Conservation (phyloP, 2,113 vertebrate species). For the Seriola rivoliana region DNA sequence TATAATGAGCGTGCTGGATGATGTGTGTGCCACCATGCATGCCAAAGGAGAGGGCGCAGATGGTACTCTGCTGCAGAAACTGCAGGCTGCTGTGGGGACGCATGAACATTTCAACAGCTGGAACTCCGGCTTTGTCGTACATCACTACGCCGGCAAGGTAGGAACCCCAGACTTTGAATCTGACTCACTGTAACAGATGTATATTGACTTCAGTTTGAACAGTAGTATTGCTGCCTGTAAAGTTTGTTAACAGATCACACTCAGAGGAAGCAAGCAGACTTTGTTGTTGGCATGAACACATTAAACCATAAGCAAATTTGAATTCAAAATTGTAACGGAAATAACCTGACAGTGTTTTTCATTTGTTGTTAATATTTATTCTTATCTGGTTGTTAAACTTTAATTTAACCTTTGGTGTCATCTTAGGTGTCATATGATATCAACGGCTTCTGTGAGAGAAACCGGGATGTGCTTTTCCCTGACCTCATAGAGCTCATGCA, state of each 20-base stretch:
- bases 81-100: slow-evolving; percentile 91
- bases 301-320: not conserved
- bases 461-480: slow-evolving; percentile 94
- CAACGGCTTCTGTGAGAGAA: slow-evolving; percentile 94
- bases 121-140: slow-evolving; percentile 93
- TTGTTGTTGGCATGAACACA: not conserved
- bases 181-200: not conserved
- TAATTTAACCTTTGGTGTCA: fast-evolving
- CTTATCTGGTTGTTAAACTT: not conserved
- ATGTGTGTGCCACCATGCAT: slow-evolving; percentile 97
- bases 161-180: not conserved
- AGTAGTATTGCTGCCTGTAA: not conserved
- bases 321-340: not conserved
- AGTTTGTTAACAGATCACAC: not conserved
- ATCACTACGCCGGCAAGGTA: slow-evolving; percentile 98
- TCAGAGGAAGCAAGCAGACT: not conserved
- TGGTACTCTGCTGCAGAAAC: slow-evolving; percentile 94
- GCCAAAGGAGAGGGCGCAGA: slow-evolving; percentile 95
- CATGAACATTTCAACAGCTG: slow-evolving; percentile 99
- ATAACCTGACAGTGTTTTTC: not conserved
- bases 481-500: slow-evolving; percentile 99
- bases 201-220: not conserved
- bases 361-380: not conserved
- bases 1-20: slow-evolving; percentile 97
- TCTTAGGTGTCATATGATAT: slow-evolving; percentile 93